Conservation (phyloP, 2,888 invertebrate genomes). For the Dryomyza anilis region DNA sequence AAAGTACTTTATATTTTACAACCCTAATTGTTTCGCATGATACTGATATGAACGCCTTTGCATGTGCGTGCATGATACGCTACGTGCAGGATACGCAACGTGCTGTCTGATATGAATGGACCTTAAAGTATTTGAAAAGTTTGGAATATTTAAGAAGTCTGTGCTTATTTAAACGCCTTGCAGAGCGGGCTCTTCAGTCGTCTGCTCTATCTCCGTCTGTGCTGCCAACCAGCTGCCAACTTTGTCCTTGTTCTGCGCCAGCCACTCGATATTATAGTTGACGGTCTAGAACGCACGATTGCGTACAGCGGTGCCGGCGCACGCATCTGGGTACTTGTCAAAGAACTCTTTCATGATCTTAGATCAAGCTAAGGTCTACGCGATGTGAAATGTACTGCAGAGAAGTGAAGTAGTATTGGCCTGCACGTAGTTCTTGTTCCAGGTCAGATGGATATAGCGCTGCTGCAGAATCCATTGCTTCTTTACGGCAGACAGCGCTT, state of each 20-base stretch:
- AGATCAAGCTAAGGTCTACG: conserved; percentile 75
- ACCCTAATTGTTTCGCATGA: too few relatives aligned
- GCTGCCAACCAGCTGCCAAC: conserved; percentile 69
- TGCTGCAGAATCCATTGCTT: conserved; percentile 70
- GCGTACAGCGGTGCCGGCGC: conserved; percentile 79
- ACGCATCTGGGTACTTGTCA: conserved; percentile 78
- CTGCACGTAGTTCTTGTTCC: conserved; percentile 77
- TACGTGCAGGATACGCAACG: too few relatives aligned
- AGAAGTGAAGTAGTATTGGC: conserved; percentile 83
- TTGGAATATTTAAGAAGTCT: too few relatives aligned
- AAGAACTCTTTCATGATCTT: conserved; percentile 86
- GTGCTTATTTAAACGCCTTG: too few relatives aligned
- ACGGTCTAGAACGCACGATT: conserved; percentile 78
- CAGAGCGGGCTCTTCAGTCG: too few relatives aligned
- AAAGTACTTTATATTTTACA: too few relatives aligned
- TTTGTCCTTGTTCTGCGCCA: conserved; percentile 65
- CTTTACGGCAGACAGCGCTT: conserved; percentile 74
- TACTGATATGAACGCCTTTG: too few relatives aligned
- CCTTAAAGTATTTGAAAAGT: too few relatives aligned
- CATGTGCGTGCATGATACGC: too few relatives aligned
- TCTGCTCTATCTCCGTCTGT: conserved; percentile 11
- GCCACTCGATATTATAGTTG: conserved; percentile 81
- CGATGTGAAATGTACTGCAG: conserved; percentile 71
- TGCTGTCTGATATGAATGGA: too few relatives aligned
- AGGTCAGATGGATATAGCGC: conserved; percentile 76